Conservation (phyloP, 2,113 vertebrate species). For the Heloderma charlesbogerti region DNA sequence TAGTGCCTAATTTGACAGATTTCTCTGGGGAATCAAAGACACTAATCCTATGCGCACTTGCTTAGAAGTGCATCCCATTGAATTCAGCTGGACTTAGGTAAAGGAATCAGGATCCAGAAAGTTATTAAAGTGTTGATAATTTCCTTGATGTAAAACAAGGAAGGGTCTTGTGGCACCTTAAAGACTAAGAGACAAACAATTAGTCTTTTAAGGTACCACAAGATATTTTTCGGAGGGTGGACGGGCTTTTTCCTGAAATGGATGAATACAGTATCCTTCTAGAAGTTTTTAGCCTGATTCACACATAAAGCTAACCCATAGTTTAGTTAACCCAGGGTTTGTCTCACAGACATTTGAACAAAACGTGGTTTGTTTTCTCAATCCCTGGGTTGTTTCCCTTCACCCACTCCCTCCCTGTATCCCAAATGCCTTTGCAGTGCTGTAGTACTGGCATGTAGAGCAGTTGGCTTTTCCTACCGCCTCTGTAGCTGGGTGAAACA, state of each 20-base stretch:
- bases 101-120: neutral
- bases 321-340: no score
- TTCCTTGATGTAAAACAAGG: neutral
- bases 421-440: no score
- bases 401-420: no score
- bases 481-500: no score
- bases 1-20: neutral
- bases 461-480: no score
- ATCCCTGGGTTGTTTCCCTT: no score
- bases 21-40: neutral
- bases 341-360: no score
- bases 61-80: neutral
- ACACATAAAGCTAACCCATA: no score
- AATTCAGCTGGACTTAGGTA: neutral
- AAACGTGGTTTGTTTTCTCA: no score
- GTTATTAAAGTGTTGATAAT: neutral
- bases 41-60: neutral
- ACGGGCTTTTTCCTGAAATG: neutral
- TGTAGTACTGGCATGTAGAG: no score
- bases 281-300: neutral
- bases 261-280: neutral
- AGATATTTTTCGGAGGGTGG: no score
- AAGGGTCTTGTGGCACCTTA: neutral
- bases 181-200: neutral
- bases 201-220: neutral